Evolutionary conservation across 35 echinoderm and acorn worm genomes (phyloP), one percentile per base, ranked within the genome.

Genomic region (Ophiothrix spiculata): DNA sequence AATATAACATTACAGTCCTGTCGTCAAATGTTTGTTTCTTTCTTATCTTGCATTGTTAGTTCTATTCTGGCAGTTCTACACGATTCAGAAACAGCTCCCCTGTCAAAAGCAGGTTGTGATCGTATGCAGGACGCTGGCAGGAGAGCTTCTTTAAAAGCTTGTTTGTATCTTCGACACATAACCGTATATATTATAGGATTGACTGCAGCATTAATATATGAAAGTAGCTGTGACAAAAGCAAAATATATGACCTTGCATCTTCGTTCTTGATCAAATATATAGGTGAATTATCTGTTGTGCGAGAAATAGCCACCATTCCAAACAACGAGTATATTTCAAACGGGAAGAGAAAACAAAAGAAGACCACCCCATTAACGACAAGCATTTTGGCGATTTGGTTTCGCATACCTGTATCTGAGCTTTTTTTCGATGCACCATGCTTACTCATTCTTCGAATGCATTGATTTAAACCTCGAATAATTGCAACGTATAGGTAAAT

Each of bases 171-270:
- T 32, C 91, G 89, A 81, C 96, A 94, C 85, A 93, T 91, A 2
- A 81, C 81, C 16, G 93, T 99, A 28, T 94, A 99, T 1, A 99
- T 91, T 34, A 99, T 85, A 16, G 96, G 96, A 38, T 99, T 99
- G 14, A 94, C 90, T 6, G 90, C 96, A 1, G 92, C 94, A 42
- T 99, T 99, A 0, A 99, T 75, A 34, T 99, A 99, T 15, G 89
- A 77, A 23, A 94, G 32, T 31, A 84, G 60, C 13, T 87, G 92
- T 33, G 77, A 77, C 23, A 93, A 2, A 84, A 42, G 74, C 80
- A 40, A 15, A 45, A 76, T 31, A 76, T 35, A 75, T 14, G n/a
- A 23, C 80, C 35, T 56, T 15, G 29, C 60, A n/a, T 6, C 23
- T 64, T 69, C 0, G 35, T 64, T 64, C 6, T 33, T 21, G 14